Base-by-base conservation (phyloP, 1,140 invertebrate species). In the Cyrtorhinus lividipennis region DNA sequence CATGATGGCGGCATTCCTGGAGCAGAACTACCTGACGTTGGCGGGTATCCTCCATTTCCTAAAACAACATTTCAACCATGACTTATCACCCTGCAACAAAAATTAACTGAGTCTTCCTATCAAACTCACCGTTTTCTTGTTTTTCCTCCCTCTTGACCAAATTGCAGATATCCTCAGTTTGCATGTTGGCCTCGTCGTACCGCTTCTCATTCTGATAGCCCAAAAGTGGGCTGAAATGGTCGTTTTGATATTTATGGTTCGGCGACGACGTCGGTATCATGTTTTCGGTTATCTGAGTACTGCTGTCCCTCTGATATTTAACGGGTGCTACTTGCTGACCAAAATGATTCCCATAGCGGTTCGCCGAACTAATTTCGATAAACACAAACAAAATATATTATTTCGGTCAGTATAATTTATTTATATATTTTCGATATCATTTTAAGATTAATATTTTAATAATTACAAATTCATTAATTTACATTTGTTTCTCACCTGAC, bases 1-100 rank as follows among this genome's bases (percentile, higher is more conserved):
- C 87, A 89, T 10, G 73, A 72, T 0, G 74, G 72, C 20, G 68
- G 68, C 65, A 69, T 66, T 2, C 64, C 63, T 8, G 68, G 62
- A 20, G 67, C 66, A 12, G 63, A 44, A 30, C 59, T 48, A 62
- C 61, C 18, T 64, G 24, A 44, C 63, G 58, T 53, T 8, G 48
- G 48, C 20, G 48, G 48, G 20, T 53, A 53, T 8, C 48, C 48
- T 53, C 48, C 48, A 53, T 53, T 53, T 12, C 48, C 48, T 53
- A 22, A 10, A 53, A 53, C 30, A 38, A n/a, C 15, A 38, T 38
- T 38, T 5, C 15, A 15, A 38, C 30, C 30, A 38, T n/a, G n/a
- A n/a, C n/a, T n/a, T n/a, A n/a, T n/a, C n/a, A n/a, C n/a, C n/a
- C n/a, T n/a, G n/a, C n/a, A n/a, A n/a, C n/a, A n/a, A n/a, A n/a